phyloP scores from a whole-genome alignment of 1,140 invertebrate genomes.

The Lasaia peninsularis region DNA sequence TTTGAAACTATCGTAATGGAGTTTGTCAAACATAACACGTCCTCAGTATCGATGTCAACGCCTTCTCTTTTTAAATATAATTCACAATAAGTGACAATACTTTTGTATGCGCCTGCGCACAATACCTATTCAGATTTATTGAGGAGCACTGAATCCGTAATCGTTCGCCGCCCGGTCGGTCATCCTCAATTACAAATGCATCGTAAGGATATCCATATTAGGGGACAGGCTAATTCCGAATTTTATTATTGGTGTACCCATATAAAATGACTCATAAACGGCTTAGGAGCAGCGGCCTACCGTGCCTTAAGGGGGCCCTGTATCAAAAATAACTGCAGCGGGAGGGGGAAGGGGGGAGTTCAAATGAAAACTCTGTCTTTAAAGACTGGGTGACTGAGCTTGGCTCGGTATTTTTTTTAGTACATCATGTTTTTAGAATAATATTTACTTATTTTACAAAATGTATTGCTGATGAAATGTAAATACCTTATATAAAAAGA shows the following conservation, averaged over 20 bases:
- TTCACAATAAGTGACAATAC: constrained; percentile 58
- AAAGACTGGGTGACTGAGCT: no score
- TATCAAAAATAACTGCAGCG: no score
- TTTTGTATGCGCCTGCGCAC: constrained; percentile 66
- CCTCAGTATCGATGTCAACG: constrained; percentile 52
- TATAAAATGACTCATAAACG: background rate
- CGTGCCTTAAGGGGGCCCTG: no score
- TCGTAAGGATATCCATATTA: constrained; percentile 37
- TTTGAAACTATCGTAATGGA: no score
- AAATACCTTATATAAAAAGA: no score
- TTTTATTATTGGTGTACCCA: constrained; percentile 22
- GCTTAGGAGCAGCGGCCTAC: background rate
- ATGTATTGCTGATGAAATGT: no score
- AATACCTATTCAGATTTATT: constrained; percentile 70
- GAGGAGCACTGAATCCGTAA: constrained; percentile 58
- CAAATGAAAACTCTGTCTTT: no score
- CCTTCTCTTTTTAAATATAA: constrained; percentile 56
- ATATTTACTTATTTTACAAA: no score
- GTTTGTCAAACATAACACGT: constrained; percentile 44
- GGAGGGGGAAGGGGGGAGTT: no score
- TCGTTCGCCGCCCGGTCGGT: constrained; percentile 54
- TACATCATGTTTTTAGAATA: no score
- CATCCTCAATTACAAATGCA: constrained; percentile 57
- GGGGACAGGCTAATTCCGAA: constrained; percentile 42
- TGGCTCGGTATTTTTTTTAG: no score